Conservation (phyloP, 2,888 invertebrate species). For the Drosophila siamana region DNA sequence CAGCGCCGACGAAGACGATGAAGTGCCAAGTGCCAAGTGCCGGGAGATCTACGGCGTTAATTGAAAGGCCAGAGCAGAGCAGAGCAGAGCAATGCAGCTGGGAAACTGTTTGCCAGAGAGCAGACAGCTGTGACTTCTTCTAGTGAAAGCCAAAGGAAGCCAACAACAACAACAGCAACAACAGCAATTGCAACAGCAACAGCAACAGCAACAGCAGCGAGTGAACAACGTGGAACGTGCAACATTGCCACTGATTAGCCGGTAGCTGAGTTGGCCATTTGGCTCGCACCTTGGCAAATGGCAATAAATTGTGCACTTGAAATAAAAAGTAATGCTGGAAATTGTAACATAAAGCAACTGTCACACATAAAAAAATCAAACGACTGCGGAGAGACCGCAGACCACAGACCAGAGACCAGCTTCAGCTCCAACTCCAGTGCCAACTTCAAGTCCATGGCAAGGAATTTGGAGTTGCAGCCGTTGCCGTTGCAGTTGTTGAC, state of each 20-base stretch:
- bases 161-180: conserved; percentile 36
- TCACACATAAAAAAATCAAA: conserved; percentile 73
- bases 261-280: conserved; percentile 58
- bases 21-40: conserved; percentile 21
- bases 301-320: conserved; percentile 81
- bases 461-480: conserved; percentile 35
- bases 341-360: conserved; percentile 79
- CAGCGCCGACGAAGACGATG: not conserved
- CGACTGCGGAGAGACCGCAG: conserved; percentile 36
- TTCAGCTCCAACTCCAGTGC: not conserved
- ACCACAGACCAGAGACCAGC: too few species aligned
- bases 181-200: conserved; percentile 31
- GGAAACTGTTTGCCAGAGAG: conserved; percentile 2
- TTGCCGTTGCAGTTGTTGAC: conserved; percentile 54
- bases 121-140: conserved; percentile 35
- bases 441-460: conserved; percentile 15
- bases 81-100: not conserved
- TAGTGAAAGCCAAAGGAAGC: conserved; percentile 71
- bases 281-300: conserved; percentile 71
- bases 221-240: conserved; percentile 18
- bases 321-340: conserved; percentile 76
- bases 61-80: conserved; percentile 47
- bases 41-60: conserved; percentile 42
- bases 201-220: conserved; percentile 15
- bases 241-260: conserved; percentile 76